Percentiles rank a stretch among this genome's conserved stretches.
These are phyloP conservation scores for Anadara kagoshimensis DNA, from an alignment of 1,140 invertebrate species.

Conservation along the genomic window DNA sequence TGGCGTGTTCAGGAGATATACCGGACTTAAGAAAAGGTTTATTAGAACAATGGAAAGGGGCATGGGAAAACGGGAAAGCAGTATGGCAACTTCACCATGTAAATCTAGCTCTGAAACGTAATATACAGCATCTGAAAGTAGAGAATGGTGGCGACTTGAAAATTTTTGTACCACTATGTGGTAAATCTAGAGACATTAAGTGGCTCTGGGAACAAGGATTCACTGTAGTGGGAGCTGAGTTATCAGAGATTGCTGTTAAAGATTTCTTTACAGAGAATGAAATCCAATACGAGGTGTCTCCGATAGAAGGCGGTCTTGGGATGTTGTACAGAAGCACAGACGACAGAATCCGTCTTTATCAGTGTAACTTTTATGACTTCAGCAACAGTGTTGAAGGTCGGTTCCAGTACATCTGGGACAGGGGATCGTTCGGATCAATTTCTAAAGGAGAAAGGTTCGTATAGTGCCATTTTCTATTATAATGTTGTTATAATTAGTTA, in stretches of 20 bases:
- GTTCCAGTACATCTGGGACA: conserved; percentile 29
- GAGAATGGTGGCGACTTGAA: neutral
- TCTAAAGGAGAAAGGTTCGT: conserved; percentile 12
- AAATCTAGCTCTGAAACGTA: too few relatives aligned
- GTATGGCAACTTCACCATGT: too few relatives aligned
- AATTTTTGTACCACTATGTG: conserved; percentile 32
- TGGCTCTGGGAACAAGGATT: conserved; percentile 18
- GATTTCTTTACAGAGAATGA: conserved; percentile 29
- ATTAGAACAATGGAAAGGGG: too few relatives aligned
- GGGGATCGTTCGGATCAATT: conserved; percentile 19
- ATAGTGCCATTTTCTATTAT: too few relatives aligned
- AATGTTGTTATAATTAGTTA: too few relatives aligned
- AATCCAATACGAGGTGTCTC: conserved; percentile 4
- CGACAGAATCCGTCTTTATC: conserved; percentile 5
- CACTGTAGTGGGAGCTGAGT: conserved; percentile 25
- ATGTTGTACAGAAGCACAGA: conserved; percentile 15
- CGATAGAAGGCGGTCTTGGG: neutral
- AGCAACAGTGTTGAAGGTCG: neutral
- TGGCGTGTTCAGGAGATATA: too few relatives aligned
- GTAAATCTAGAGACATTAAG: conserved; percentile 32
- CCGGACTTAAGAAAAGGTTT: too few relatives aligned
- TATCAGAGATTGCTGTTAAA: conserved; percentile 9
- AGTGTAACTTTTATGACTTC: conserved; percentile 27
- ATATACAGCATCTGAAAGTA: too few relatives aligned
- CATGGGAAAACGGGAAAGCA: too few relatives aligned